phyloP scores from a whole-genome alignment of 2,888 invertebrate species.

The Ennomos quercinarius region DNA sequence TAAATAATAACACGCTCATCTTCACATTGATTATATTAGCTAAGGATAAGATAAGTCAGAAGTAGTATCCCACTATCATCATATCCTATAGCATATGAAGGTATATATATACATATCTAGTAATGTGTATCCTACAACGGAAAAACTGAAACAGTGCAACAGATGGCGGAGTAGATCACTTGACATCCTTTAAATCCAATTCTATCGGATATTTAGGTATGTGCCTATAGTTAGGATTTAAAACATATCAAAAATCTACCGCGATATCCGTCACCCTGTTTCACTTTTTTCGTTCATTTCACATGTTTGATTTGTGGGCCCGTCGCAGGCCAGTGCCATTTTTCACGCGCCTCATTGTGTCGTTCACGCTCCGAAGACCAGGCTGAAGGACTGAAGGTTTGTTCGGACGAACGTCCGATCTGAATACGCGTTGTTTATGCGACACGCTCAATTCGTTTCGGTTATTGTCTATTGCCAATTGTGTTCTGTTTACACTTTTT shows the following conservation, averaged over 20 bases:
- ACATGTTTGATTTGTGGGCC: constrained; percentile 75
- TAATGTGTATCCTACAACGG: too few species aligned
- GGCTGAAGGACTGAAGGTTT: constrained; percentile 53
- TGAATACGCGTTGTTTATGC: constrained; percentile 52
- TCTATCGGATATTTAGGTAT: neutral
- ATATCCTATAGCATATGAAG: too few species aligned
- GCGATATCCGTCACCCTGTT: neutral
- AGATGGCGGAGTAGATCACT: too few species aligned
- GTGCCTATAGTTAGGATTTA: neutral
- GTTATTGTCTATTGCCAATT: constrained; percentile 31
- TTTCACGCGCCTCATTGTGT: constrained; percentile 75
- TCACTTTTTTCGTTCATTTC: constrained; percentile 47
- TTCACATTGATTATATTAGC: too few species aligned
- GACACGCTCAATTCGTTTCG: constrained; percentile 42
- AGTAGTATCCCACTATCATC: too few species aligned
- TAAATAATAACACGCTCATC: too few species aligned
- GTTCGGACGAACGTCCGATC: constrained; percentile 50
- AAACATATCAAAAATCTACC: neutral
- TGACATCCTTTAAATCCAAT: too few species aligned
- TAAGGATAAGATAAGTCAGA: too few species aligned
- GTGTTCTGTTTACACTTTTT: constrained; percentile 23
- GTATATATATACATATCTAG: too few species aligned
- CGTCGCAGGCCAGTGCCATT: constrained; percentile 65
- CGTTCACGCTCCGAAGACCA: constrained; percentile 60
- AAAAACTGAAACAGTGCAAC: too few species aligned